Conservation (phyloP, 53 echinoderm and acorn worm genomes). For the Mesocentrotus franciscanus region DNA sequence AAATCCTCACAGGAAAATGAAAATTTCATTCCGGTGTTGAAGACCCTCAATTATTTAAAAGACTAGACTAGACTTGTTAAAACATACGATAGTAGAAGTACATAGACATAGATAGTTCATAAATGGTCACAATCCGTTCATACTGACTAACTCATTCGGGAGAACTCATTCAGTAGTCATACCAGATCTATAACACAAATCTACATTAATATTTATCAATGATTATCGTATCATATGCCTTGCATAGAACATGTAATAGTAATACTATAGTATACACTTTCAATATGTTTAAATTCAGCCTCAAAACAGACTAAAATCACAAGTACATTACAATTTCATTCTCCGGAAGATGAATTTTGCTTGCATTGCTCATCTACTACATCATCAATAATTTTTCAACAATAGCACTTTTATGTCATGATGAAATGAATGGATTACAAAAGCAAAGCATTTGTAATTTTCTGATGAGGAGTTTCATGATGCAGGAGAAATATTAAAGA, state of each 20-base stretch:
- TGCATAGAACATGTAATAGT: slow-evolving; percentile 26
- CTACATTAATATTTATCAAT: background rate
- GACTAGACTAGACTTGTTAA: background rate
- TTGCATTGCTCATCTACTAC: background rate
- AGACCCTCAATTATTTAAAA: background rate
- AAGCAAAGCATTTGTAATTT: background rate
- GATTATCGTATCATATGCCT: background rate
- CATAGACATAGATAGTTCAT: background rate
- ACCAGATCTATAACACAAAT: background rate
- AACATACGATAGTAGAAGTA: background rate
- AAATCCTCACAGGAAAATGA: background rate
- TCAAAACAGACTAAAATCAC: slow-evolving; percentile 1
- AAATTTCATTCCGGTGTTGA: background rate
- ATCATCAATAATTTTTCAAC: background rate
- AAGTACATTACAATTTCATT: background rate
- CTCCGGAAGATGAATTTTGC: background rate
- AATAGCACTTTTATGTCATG: background rate
- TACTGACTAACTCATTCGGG: background rate
- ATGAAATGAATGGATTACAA: background rate
- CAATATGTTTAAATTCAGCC: background rate
- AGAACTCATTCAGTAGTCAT: slow-evolving; percentile 1
- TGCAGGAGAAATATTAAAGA: background rate
- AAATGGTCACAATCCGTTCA: background rate
- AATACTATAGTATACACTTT: background rate
- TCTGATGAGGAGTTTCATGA: background rate